Evolutionary conservation across 2,888 invertebrate species (phyloP), one percentile per base, ranked within the genome.

Genomic region (Drosophila infuscata): DNA sequence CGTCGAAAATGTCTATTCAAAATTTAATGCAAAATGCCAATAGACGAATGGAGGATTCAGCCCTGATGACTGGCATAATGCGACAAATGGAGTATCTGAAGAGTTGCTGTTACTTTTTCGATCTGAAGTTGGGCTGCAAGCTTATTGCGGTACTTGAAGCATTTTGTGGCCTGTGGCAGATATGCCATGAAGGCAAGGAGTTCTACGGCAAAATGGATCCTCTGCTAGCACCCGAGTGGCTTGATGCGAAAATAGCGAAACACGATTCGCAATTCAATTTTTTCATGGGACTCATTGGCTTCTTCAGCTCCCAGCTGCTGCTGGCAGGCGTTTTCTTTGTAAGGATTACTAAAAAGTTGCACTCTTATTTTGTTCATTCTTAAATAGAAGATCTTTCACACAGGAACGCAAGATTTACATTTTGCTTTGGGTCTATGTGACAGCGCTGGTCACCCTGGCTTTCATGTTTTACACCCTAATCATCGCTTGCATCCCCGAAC

Each of bases 91-190:
- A 29, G 5, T 51, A 60, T 20, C 7, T 76, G 0, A 64, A 36
- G 15, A 85, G 29, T 11, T 86, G 81, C 30, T 86, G 74, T 4
- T 79, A 12, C n/a, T 48, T 69, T 2, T 61, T 72, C 33, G 41
- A 63, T 51, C 17, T 88, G 30, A 52, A 69, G 15, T 0, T 52
- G 29, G 83, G 82, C 49, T 82, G 83, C 51, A 70, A 66, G 9
- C 3, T 88, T 3, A 88, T 87, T 57, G 82, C 70, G 5, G 0
- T 74, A 0, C 32, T 74, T 0, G 72, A 88, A n/a, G 61, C 46
- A 0, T 0, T 80, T 1, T 25, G 38, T 1, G 69, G 73, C 0
- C 7, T 81, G 4, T 4, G 60, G 7, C 61, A 80, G 46, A 43
- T 73, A 0, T 60, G 43, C 29, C 7, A 38, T 0, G 29, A 38